phyloP scores from a whole-genome alignment of 1,140 invertebrate species.

The Epicauta chinensis region DNA sequence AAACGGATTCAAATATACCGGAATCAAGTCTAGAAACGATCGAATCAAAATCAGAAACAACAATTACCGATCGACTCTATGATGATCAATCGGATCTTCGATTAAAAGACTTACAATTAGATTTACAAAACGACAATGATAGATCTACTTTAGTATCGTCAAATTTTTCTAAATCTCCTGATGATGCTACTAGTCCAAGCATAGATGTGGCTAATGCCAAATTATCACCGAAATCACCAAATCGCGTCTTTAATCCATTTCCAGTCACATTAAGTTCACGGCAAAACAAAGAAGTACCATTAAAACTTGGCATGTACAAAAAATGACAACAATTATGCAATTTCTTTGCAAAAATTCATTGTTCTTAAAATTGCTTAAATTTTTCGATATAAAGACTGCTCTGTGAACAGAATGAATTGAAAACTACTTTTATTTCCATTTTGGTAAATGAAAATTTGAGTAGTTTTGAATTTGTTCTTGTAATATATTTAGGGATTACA shows the following conservation, averaged over 20 bases:
- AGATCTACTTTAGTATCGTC: too few species aligned
- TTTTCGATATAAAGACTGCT: constrained; percentile 11
- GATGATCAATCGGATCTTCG: neutral
- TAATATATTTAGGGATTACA: neutral
- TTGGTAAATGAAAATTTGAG: constrained; percentile 5
- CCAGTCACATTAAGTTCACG: constrained; percentile 50
- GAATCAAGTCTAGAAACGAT: neutral
- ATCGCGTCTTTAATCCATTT: constrained; percentile 53
- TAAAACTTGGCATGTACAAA: constrained; percentile 62
- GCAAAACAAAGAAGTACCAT: constrained; percentile 59
- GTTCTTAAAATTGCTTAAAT: constrained; percentile 4
- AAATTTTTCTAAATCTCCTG: constrained; percentile 1
- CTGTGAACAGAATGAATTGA: neutral
- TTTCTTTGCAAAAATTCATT: constrained; percentile 4
- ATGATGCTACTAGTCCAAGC: neutral
- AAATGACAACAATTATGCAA: constrained; percentile 30
- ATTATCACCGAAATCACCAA: too few species aligned
- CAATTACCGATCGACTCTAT: too few species aligned
- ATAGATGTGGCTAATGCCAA: neutral
- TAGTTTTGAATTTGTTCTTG: constrained; percentile 3
- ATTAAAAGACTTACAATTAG: neutral
- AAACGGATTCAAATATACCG: neutral
- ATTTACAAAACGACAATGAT: neutral
- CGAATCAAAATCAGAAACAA: neutral
- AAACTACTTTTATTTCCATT: constrained; percentile 1